Evolutionary conservation across 2,113 vertebrate genomes (phyloP).

Genomic region (Microtus ochrogaster): DNA sequence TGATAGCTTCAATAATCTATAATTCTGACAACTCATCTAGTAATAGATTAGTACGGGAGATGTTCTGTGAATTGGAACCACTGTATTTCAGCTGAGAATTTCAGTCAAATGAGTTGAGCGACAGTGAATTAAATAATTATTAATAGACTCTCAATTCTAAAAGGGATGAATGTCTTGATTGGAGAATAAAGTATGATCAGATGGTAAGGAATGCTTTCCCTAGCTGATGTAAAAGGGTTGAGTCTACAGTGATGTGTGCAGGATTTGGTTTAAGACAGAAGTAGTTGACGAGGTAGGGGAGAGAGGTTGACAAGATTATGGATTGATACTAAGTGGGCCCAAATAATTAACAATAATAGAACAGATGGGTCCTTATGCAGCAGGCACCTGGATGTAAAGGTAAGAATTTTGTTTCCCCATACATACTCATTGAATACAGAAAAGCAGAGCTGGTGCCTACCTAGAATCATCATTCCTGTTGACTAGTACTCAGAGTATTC

Average conservation of each 20-base stretch:
- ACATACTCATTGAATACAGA: background rate
- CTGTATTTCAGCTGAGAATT: background rate
- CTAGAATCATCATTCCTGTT: background rate
- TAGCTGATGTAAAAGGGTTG: background rate
- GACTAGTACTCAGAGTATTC: background rate
- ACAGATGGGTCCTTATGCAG: background rate
- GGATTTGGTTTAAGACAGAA: background rate
- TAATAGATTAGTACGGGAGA: background rate
- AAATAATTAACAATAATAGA: background rate
- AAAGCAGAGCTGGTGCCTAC: background rate
- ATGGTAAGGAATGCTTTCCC: background rate
- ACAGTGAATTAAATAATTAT: background rate
- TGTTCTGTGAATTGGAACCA: background rate
- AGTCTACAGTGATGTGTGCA: rapidly evolving
- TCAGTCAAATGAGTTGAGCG: background rate
- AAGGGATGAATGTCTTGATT: background rate
- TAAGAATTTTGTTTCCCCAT: background rate
- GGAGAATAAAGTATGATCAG: background rate
- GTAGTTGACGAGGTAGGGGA: background rate
- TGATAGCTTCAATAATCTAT: background rate
- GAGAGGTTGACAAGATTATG: background rate
- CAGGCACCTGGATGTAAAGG: background rate
- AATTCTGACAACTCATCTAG: background rate
- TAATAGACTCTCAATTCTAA: background rate
- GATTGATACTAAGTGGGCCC: background rate